A percentile compares a stretch with the other conserved stretches of the same genome.
Evolutionary conservation across 53 echinoderm and acorn worm genomes (phyloP).

Genomic region (Holothuria leucospilota): DNA sequence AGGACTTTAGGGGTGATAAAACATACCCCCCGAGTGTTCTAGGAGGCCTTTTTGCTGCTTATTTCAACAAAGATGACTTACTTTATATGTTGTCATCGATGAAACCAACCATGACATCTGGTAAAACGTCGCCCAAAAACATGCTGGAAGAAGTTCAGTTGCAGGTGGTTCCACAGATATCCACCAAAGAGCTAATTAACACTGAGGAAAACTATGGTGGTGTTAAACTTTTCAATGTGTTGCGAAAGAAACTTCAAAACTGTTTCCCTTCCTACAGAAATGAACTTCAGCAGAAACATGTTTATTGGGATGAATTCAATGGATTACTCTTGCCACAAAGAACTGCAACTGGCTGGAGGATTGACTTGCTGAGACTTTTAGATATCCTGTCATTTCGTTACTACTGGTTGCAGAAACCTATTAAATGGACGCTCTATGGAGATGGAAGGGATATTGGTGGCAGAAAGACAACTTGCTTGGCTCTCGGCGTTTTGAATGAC

Average conservation of each 20-base stretch:
- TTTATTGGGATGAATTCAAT: slow-evolving; percentile 55
- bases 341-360: slow-evolving; percentile 69
- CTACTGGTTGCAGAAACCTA: slow-evolving; percentile 18
- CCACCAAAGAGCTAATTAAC: slow-evolving; percentile 67
- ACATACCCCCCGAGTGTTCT: too few relatives aligned
- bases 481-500: slow-evolving; percentile 56
- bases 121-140: too few relatives aligned
- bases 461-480: slow-evolving; percentile 50
- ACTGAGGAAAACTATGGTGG: slow-evolving; percentile 60
- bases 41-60: too few relatives aligned
- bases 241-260: slow-evolving; percentile 65
- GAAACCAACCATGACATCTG: too few relatives aligned
- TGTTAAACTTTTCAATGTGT: slow-evolving; percentile 46
- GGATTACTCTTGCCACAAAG: slow-evolving; percentile 53
- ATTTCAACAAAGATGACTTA: too few relatives aligned
- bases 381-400: slow-evolving; percentile 63
- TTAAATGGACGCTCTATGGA: slow-evolving; percentile 37
- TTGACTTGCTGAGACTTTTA: slow-evolving; percentile 58
- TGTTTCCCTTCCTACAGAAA: slow-evolving; percentile 45
- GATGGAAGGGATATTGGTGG: slow-evolving; percentile 74
- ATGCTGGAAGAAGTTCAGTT: too few relatives aligned
- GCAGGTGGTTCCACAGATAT: too few relatives aligned
- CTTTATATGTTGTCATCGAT: too few relatives aligned
- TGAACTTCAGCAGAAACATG: slow-evolving; percentile 30
- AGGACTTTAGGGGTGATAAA: too few relatives aligned